phyloP scores from a whole-genome alignment of 2,113 vertebrate species.

The Oryzias javanicus region DNA sequence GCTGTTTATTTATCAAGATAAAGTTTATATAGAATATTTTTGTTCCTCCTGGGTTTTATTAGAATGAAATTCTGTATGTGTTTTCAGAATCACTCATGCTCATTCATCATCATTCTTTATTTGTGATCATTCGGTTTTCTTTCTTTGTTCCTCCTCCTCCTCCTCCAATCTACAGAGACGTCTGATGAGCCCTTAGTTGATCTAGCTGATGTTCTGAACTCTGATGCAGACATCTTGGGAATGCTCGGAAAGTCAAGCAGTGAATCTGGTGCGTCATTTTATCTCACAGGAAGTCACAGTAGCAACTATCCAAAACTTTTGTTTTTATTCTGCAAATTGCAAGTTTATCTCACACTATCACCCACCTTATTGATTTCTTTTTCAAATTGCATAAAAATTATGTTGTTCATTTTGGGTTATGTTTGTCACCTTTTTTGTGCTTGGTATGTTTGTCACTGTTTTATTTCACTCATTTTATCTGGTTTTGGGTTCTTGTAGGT shows the following conservation, averaged over 20 bases:
- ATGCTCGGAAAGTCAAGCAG: constrained; percentile 92
- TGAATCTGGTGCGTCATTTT: constrained; percentile 84
- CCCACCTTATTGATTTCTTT: constrained; percentile 23
- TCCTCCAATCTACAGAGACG: constrained; percentile 75
- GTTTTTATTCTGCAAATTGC: constrained; percentile 16
- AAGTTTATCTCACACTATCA: constrained; percentile 41
- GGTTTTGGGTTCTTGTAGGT: constrained; percentile 99
- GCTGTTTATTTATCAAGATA: background rate
- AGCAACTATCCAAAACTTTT: constrained; percentile 8
- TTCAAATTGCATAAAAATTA: constrained; percentile 36
- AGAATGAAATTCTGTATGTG: constrained; percentile 8
- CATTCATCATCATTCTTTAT: constrained; percentile 30
- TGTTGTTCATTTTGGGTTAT: constrained; percentile 48
- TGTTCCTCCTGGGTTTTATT: background rate
- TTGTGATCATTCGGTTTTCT: constrained; percentile 62
- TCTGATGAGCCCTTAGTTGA: constrained; percentile 90
- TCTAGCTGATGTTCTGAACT: constrained; percentile 93
- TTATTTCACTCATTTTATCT: constrained; percentile 91
- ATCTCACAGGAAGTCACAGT: constrained; percentile 53
- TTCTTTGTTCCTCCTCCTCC: constrained; percentile 41
- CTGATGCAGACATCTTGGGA: constrained; percentile 95
- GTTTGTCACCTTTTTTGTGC: constrained; percentile 54
- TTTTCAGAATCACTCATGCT: constrained; percentile 48
- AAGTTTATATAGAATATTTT: background rate
- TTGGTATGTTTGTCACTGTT: constrained; percentile 69